Evolutionary conservation across 2,113 vertebrate genomes (phyloP), one percentile per base, ranked within the genome.

Genomic region (Eclectus roratus): DNA sequence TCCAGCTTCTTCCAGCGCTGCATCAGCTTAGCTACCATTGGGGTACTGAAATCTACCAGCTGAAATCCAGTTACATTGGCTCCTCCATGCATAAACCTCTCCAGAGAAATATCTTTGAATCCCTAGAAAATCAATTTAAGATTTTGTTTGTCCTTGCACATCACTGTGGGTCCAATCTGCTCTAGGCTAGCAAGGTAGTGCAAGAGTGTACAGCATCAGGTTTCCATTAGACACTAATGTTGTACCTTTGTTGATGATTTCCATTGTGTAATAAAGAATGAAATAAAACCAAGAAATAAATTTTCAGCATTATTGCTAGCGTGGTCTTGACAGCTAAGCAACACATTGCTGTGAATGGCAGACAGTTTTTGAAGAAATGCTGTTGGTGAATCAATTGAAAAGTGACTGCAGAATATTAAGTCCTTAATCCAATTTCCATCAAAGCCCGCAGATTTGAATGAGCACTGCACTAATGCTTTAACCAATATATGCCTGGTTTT

Each of bases 1-100:
- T 99, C 99, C 53, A 99, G 98, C 96, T 99, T 99, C 97, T 99
- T 99, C 99, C 99, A 99, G 88, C 99, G 99, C 89, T 99, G 99
- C 99, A 99, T 99, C 91, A 99, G 97, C 94, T 99, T 99, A 88
- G 99, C 98, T 80, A 99, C 99, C 90, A 99, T 99, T 1, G 99
- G 98, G 31, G 98, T 99, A 96, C 98, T 99, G 97, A 99, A 99
- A 98, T 99, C 99, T 94, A 99, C 99, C 85, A 99, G 94, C 97
- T 99, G 99, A 98, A 99, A 99, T 93, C 99, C 99, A 23, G 99
- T 99, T 73, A 99, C 99, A 78, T 99, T 99, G 80, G 99, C 99
- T 78, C 99, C 99, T 21, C 99, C 99, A 1, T 99, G 99, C 98
- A 99, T 99, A 97, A 99, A 99, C 64, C 99, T 98, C 97, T 99